Evolutionary conservation across 2,888 invertebrate species (phyloP), one percentile per base, ranked within the genome.

Genomic region (Cremastinae sp.): DNA sequence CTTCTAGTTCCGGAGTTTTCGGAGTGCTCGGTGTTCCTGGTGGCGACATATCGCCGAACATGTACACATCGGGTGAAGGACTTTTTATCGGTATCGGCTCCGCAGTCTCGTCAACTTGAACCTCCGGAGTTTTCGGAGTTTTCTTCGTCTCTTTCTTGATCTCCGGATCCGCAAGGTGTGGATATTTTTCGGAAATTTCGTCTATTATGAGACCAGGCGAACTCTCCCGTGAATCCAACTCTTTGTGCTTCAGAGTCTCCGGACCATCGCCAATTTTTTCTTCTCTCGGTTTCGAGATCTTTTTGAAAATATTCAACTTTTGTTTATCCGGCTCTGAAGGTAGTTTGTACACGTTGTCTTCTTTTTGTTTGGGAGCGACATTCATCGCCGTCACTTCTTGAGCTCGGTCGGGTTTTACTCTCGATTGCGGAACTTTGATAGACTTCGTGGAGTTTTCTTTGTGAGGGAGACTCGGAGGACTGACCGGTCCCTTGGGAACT

Each of bases 221-320:
- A 79, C 87, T 89, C 43, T 90, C 90, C 12, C 89, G 83, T 0
- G 89, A 89, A 76, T 87, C 86, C 4, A 89, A 80, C 16, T 90
- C 90, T 76, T 90, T 90, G 12, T 80, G 64, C 72, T 90, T 91
- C n/a, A 84, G 79, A 74, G 87, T 86, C n/a, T 88, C 88, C 1
- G 80, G 71, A 59, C 88, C 86, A n/a, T 91, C 90, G n/a, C 85
- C 79, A 70, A 91, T 92, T 83, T 94, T 94, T 83, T 93, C 93
- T 89, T 94, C 94, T 86, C 93, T 93, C 0, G 90, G 86, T 79
- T 91, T 91, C 75, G 96, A 94, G 88, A 96, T 95, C 90, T 96
- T 96, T 88, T 96, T 96, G 86, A 96, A 95, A 86, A 96, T 96
- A 90, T 96, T 96, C 45, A 96, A 91, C 88, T 96, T 97, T 89